Evolutionary conservation across 2,888 invertebrate species (phyloP), one percentile per base, ranked within the genome.

Genomic region (Callinectes sapidus): DNA sequence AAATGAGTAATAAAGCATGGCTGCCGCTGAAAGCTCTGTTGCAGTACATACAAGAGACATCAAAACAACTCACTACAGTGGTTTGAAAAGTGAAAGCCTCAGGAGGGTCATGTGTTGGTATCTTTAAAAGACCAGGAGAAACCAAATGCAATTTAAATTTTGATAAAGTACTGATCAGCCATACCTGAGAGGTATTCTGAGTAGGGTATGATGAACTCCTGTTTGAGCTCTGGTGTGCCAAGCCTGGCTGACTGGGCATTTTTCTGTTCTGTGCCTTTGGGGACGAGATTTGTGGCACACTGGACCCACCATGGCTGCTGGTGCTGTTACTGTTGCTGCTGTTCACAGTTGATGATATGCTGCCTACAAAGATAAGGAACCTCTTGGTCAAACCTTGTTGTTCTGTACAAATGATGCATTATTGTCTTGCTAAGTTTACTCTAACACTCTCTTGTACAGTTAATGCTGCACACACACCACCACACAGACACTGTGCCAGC

Each of bases 191-290:
- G 18, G 92, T 89, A 91, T 93, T 93, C 86, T 91, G 92, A 48
- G 92, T 77, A 23, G 92, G 42, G 66, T 93, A 93, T n/a, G 92
- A 93, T 35, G 92, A 81, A 89, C 91, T 93, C 54, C 92, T 90
- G 81, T 91, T 93, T 91, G 91, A 88, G 90, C 90, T 93, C 81
- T 93, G 92, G 90, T 93, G 92, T 89, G 92, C 71, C 66, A 93
- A 88, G 32, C 92, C 91, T 39, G 92, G 91, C 55, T 92, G 94
- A 54, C 89, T 71, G 6, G 91, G 90, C 89, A 94, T 94, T 54
- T 94, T 94, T 55, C 94, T 81, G 87, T 91, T 94, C 90, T 94
- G 94, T 23, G 94, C 89, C 87, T 94, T 94, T 48, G 94, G 94
- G 48, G 93, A 93, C 18, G 94, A 94, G 71, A 94, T 92, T 77